These are phyloP conservation scores for Benthosema pterotum DNA, from an alignment of 2,797 vertebrate species.

Conservation along the genomic window DNA sequence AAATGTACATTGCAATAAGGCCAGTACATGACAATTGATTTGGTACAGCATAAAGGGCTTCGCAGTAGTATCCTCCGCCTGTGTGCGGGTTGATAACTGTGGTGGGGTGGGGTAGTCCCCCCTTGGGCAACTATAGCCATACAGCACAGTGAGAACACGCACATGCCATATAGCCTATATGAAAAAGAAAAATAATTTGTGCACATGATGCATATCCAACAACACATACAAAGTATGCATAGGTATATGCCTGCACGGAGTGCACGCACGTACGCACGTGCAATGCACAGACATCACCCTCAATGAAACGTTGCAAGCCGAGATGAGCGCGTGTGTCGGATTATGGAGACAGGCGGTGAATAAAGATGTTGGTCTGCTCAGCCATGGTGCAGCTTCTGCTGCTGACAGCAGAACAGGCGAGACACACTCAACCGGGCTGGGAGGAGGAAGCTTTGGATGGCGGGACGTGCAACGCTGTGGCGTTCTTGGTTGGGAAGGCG, in stretches of 20 bases:
- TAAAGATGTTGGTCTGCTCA: constrained; percentile 60
- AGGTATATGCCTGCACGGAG: constrained; percentile 22
- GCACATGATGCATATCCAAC: constrained; percentile 15
- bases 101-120: constrained; percentile 43
- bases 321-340: constrained; percentile 48
- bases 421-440: constrained; percentile 20
- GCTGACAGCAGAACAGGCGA: constrained; percentile 37
- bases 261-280: constrained; percentile 23
- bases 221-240: constrained; percentile 7
- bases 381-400: constrained; percentile 36
- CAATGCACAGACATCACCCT: constrained; percentile 33
- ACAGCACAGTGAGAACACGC: neutral
- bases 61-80: constrained; percentile 39
- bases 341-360: constrained; percentile 56
- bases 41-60: constrained; percentile 26
- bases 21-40: constrained; percentile 15
- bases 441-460: neutral
- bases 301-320: constrained; percentile 30
- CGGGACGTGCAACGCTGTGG: neutral
- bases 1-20: constrained; percentile 28
- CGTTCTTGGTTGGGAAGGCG: too few species aligned
- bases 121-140: constrained; percentile 13
- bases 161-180: neutral
- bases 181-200: neutral
- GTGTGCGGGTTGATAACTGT: constrained; percentile 49